Base-by-base conservation (phyloP, 37 sponge, comb jelly and placozoan genomes). In the Ianthella basta region DNA sequence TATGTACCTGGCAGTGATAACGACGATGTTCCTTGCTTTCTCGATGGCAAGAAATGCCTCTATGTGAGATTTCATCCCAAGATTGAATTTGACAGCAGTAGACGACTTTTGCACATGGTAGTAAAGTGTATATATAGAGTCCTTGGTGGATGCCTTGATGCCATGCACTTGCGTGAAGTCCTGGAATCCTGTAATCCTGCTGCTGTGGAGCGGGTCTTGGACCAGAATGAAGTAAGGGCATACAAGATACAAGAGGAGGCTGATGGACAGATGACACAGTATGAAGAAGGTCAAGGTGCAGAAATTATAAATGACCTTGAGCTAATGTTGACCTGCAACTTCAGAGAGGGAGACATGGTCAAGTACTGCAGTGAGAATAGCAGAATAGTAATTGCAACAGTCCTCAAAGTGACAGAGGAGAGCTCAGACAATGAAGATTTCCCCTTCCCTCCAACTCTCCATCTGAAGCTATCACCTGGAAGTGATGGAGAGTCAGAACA, bases 41-140 rank as follows among this genome's bases (percentile, higher is more conserved):
- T 75, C 1, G 78, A 75, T 75, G 54, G 40, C 4, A 10, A 3
- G 14, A 40, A 75, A 24, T 53, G 54, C 39, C 53, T 75, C 3
- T 75, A 75, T 75, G 78, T 75, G 25, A 18, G 44, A 50, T 75
- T 75, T 50, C 78, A 75, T 41, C 78, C 78, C 25, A 18, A 3
- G 21, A 75, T 1, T 20, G 54, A 19, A 75, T 2, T 15, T 19
- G 54, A 18, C 18, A 50, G 29, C 25, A 29, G 40, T 41, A 15
- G 1, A 3, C 78, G n/a, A 50, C 78, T 75, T 36, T 14, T 75
- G 20, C 8, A 23, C n/a, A 19, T 40, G 25, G 54, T 75, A 4
- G 44, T 75, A 25, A 24, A 75, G 0, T 41, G 50, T 36, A 24
- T 75, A 40, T 1, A 36, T 32, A 38, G 19, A 24, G 13, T 75